Evolutionary conservation across 2,888 invertebrate genomes (phyloP).

Genomic region (Agrypnus murinus): DNA sequence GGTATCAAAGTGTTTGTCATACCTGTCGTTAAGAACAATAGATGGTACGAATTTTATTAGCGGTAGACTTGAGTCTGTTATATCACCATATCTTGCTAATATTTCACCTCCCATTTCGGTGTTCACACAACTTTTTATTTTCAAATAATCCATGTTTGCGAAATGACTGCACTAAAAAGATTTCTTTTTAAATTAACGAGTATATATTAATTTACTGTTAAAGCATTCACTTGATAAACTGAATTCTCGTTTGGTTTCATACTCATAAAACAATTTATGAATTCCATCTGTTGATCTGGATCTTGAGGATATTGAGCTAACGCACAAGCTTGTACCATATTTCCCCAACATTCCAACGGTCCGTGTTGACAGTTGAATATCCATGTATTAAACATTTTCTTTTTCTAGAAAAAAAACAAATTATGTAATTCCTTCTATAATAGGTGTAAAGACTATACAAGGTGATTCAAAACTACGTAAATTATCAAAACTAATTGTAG

Average conservation of each 20-base stretch:
- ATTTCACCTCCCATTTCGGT: not conserved
- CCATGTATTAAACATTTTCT: conserved; percentile 58
- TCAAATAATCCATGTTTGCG: not conserved
- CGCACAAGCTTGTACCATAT: conserved; percentile 73
- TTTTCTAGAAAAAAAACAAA: no score
- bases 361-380: conserved; percentile 73
- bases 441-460: no score
- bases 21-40: not conserved
- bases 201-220: no score
- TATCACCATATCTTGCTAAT: not conserved
- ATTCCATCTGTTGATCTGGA: conserved; percentile 52
- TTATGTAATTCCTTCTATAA: no score
- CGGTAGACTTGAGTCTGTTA: not conserved
- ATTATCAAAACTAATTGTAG: no score
- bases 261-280: not conserved
- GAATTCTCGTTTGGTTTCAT: not conserved
- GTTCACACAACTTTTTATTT: not conserved
- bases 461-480: no score
- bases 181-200: not conserved
- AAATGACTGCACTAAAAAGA: not conserved
- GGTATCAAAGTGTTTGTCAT: not conserved
- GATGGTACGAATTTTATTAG: not conserved
- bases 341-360: conserved; percentile 72
- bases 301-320: conserved; percentile 66
- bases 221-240: not conserved